Conservation (phyloP, 2,888 invertebrate genomes). For the Holacanthella duospinosa region DNA sequence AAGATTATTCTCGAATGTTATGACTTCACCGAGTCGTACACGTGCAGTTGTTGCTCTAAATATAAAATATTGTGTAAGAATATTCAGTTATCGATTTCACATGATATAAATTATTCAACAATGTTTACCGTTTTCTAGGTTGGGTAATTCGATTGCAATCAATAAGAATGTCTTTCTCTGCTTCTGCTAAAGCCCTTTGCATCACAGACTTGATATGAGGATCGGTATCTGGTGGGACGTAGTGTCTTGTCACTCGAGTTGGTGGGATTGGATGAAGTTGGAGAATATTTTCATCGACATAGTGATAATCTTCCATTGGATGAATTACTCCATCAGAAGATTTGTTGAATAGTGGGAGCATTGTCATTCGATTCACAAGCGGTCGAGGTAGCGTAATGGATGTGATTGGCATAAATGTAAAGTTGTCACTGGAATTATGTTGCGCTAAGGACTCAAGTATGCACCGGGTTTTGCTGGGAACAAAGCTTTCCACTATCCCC, state of each 20-base stretch:
- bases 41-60: conserved; percentile 1
- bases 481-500: conserved; percentile 79
- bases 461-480: conserved; percentile 52
- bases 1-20: background rate
- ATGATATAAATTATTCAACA: background rate
- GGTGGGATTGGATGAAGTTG: conserved; percentile 32
- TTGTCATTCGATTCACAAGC: conserved; percentile 25
- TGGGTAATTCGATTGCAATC: conserved; percentile 20
- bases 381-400: conserved; percentile 25
- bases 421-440: conserved; percentile 30
- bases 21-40: background rate
- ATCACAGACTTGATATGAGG: conserved; percentile 32
- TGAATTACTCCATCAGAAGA: conserved; percentile 25
- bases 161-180: conserved; percentile 29
- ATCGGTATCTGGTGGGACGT: conserved; percentile 29
- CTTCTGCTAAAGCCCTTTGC: conserved; percentile 31
- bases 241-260: conserved; percentile 24
- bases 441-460: conserved; percentile 28
- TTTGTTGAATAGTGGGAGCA: conserved; percentile 28
- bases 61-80: too few relatives aligned
- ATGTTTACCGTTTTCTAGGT: background rate
- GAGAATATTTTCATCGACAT: conserved; percentile 33
- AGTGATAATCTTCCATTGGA: conserved; percentile 32
- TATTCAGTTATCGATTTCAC: background rate
- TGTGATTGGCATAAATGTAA: conserved; percentile 24